A percentile compares a stretch with the other conserved stretches of the same genome.
Conservation (phyloP, 2,888 invertebrate genomes). For the Augochlorella aurata region DNA sequence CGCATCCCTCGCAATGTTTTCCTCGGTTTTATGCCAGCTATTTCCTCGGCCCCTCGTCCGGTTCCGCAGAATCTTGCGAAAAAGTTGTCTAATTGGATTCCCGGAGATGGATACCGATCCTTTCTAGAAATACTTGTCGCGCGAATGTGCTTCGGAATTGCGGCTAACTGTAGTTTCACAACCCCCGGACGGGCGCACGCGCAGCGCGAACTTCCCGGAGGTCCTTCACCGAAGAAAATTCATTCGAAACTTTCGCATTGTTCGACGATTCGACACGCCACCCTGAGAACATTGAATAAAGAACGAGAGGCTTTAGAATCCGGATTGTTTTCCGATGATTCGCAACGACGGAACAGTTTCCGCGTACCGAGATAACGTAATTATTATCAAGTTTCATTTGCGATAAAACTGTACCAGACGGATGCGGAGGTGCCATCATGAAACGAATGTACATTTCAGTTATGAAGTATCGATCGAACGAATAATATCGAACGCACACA, state of each 20-base stretch:
- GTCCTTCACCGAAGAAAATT: neutral
- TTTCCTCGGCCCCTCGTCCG: neutral
- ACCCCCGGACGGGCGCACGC: neutral
- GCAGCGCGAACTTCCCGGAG: neutral
- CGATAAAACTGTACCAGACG: too few species aligned
- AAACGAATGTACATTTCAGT: too few species aligned
- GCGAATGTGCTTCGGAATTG: slow-evolving; percentile 1
- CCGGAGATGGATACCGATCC: slow-evolving; percentile 8
- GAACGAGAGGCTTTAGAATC: neutral
- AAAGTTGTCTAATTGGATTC: slow-evolving; percentile 27
- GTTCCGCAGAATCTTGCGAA: neutral
- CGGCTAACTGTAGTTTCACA: neutral
- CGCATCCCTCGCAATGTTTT: slow-evolving; percentile 8
- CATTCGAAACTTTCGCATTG: neutral
- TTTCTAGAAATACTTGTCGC: neutral
- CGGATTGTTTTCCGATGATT: neutral
- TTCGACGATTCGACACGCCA: neutral
- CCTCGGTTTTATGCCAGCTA: neutral
- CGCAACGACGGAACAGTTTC: neutral
- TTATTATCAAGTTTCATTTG: too few species aligned
- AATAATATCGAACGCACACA: too few species aligned
- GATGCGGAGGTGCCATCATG: too few species aligned
- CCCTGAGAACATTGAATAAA: neutral
- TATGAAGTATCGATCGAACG: too few species aligned
- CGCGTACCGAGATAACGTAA: neutral